phyloP scores from a whole-genome alignment of 2,888 invertebrate genomes.

The Hypomecis punctinalis region DNA sequence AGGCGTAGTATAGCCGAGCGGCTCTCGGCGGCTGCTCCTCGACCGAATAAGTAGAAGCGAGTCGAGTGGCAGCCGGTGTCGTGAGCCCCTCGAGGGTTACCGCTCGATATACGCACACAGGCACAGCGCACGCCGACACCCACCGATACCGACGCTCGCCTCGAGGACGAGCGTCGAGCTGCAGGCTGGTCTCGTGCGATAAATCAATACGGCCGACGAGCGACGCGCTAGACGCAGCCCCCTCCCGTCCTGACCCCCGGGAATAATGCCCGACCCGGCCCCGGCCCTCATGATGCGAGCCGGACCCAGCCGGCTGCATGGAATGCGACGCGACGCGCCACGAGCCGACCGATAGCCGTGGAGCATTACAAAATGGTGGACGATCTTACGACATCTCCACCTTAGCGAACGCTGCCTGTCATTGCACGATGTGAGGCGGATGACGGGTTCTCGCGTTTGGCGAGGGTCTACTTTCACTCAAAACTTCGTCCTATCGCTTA shows the following conservation, averaged over 20 bases:
- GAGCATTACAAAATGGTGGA: conserved; percentile 85
- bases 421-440: conserved; percentile 81
- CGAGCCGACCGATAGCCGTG: conserved; percentile 81
- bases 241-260: conserved; percentile 78
- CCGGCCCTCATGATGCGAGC: conserved; percentile 77
- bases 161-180: conserved; percentile 79
- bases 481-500: conserved; percentile 69
- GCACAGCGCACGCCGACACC: conserved; percentile 77
- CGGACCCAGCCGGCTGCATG: conserved; percentile 80
- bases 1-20: conserved; percentile 79
- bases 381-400: conserved; percentile 86
- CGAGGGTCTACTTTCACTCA: conserved; percentile 83
- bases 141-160: conserved; percentile 80
- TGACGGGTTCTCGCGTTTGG: conserved; percentile 82
- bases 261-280: conserved; percentile 79
- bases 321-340: conserved; percentile 81
- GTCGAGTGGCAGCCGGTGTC: conserved; percentile 78
- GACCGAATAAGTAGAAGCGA: conserved; percentile 83
- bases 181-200: conserved; percentile 82
- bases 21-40: conserved; percentile 72
- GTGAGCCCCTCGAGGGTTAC: conserved; percentile 82
- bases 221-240: conserved; percentile 73
- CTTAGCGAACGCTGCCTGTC: conserved; percentile 81
- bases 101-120: conserved; percentile 83
- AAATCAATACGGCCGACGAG: conserved; percentile 81